Evolutionary conservation across 2,113 vertebrate genomes (phyloP).

Genomic region (Rhinoderma darwinii): DNA sequence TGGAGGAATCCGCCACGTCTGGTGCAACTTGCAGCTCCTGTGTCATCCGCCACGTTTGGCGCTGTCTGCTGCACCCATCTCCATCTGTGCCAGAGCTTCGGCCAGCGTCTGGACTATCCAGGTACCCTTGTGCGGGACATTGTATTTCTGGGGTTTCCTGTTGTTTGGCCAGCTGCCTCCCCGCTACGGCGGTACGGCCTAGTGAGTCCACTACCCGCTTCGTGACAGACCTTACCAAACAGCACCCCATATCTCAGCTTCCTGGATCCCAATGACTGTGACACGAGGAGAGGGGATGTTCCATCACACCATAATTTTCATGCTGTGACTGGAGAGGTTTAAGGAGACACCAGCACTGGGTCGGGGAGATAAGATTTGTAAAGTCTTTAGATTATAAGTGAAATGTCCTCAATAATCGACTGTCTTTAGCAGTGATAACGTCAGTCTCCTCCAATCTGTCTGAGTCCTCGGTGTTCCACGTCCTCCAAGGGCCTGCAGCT

Average conservation of each 20-base stretch:
- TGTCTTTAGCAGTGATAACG: slow-evolving; percentile 4
- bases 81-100: too few species aligned
- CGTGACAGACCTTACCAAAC: background rate
- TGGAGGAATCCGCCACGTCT: too few species aligned
- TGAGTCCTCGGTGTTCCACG: slow-evolving; percentile 1
- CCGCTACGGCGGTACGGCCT: too few species aligned
- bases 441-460: slow-evolving; percentile 8
- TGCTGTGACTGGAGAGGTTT: background rate
- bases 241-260: background rate
- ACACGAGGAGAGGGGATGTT: background rate
- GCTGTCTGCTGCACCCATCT: too few species aligned
- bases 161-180: too few species aligned
- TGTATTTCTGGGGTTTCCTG: too few species aligned
- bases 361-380: slow-evolving; percentile 12
- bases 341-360: background rate
- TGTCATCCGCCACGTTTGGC: too few species aligned
- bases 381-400: slow-evolving; percentile 15
- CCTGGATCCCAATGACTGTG: background rate
- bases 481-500: slow-evolving; percentile 16
- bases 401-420: slow-evolving; percentile 27
- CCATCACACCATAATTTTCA: background rate
- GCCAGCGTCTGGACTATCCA: too few species aligned
- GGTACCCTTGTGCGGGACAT: too few species aligned
- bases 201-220: too few species aligned
- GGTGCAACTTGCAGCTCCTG: too few species aligned